Percentiles rank a stretch among this genome's conserved stretches.
Evolutionary conservation across 2,888 invertebrate species (phyloP).

Genomic region (Coelopa pilipes): DNA sequence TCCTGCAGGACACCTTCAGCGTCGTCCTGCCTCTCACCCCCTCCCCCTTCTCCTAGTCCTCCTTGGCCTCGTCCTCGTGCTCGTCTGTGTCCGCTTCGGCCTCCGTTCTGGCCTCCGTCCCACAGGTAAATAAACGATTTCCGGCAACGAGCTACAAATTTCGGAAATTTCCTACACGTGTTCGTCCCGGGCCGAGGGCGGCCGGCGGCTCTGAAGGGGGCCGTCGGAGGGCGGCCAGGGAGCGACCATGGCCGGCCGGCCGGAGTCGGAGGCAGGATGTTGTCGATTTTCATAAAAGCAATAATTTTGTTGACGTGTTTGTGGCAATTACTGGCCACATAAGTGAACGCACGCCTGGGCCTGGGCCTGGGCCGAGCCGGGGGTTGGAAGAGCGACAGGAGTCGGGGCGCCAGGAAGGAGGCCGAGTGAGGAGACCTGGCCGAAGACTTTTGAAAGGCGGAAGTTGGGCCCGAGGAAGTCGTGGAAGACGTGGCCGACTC

Average conservation of each 20-base stretch:
- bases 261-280: constrained; percentile 1
- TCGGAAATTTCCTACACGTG: constrained; percentile 20
- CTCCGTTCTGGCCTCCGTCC: background rate
- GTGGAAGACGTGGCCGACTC: too few species aligned
- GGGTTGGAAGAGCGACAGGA: too few species aligned
- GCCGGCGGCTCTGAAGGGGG: background rate
- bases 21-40: too few species aligned
- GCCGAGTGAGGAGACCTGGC: too few species aligned
- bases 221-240: background rate
- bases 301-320: constrained; percentile 64
- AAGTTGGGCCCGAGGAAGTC: too few species aligned
- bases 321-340: constrained; percentile 64
- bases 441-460: too few species aligned
- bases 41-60: too few species aligned
- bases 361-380: too few species aligned
- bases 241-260: background rate
- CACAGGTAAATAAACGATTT: constrained; percentile 40
- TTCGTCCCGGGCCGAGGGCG: constrained; percentile 9
- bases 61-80: too few species aligned
- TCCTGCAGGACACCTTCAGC: constrained; percentile 36
- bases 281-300: constrained; percentile 52
- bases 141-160: constrained; percentile 28
- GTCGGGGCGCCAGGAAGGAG: too few species aligned
- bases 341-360: constrained; percentile 50
- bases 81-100: too few species aligned